Conservation (phyloP, 2,113 vertebrate species). For the Platichthys flesus region DNA sequence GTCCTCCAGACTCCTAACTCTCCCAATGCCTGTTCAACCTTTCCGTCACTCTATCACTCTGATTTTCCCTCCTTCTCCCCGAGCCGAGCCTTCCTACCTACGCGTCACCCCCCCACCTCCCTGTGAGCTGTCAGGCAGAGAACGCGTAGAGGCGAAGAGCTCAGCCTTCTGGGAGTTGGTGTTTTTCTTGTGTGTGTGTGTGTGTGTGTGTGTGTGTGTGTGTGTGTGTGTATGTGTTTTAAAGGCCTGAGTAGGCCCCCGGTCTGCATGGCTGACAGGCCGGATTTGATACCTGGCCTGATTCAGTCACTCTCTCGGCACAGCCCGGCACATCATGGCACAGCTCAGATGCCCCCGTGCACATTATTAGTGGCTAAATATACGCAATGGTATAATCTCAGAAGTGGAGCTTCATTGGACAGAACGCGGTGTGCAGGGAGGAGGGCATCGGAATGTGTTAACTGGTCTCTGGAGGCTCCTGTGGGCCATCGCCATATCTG, state of each 20-base stretch:
- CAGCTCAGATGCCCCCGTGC: constrained; percentile 51
- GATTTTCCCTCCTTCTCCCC: neutral
- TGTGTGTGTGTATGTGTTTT: constrained; percentile 37
- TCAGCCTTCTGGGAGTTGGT: constrained; percentile 75
- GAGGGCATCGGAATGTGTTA: neutral
- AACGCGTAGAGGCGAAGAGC: constrained; percentile 50
- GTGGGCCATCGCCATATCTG: neutral
- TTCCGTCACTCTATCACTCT: constrained; percentile 30
- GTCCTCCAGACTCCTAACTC: constrained; percentile 13
- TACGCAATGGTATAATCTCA: constrained; percentile 45
- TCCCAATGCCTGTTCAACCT: constrained; percentile 14
- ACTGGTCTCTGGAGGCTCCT: neutral
- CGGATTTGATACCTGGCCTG: constrained; percentile 78
- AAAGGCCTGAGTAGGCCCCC: constrained; percentile 64
- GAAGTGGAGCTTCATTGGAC: constrained; percentile 17
- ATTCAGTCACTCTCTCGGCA: constrained; percentile 77
- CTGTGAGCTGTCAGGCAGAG: constrained; percentile 66
- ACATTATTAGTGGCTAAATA: constrained; percentile 71
- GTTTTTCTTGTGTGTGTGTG: constrained; percentile 44
- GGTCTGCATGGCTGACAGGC: constrained; percentile 72
- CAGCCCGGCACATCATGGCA: constrained; percentile 40
- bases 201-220: constrained; percentile 6
- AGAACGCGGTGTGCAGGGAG: neutral
- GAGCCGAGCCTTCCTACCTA: constrained; percentile 3
- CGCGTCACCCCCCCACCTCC: constrained; percentile 34